phyloP scores from a whole-genome alignment of 2,888 invertebrate species.

The Agonopterix subpropinquella region DNA sequence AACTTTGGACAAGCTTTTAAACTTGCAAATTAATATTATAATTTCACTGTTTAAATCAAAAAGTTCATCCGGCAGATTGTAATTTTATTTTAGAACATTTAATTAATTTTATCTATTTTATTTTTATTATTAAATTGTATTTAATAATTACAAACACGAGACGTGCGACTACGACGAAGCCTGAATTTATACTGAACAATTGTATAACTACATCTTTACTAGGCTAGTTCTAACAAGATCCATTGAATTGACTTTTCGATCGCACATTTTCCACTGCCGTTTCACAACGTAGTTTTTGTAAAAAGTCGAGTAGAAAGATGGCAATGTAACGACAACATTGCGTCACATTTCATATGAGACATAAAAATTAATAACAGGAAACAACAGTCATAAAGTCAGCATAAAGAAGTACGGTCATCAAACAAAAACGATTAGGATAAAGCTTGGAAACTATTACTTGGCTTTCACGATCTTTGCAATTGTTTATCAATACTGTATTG shows the following conservation, averaged over 20 bases:
- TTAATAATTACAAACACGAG: not conserved
- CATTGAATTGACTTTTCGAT: slow-evolving; percentile 12
- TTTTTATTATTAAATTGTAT: no score
- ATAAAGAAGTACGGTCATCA: slow-evolving; percentile 42
- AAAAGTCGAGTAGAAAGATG: slow-evolving; percentile 13
- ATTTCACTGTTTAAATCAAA: no score
- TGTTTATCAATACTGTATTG: no score
- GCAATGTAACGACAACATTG: slow-evolving; percentile 19
- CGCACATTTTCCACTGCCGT: slow-evolving; percentile 16
- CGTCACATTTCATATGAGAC: slow-evolving; percentile 3
- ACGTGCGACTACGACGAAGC: slow-evolving; percentile 39
- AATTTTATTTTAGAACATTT: no score
- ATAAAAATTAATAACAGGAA: slow-evolving; percentile 33
- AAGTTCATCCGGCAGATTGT: no score
- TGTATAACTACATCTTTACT: slow-evolving; percentile 20
- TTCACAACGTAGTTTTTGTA: no score
- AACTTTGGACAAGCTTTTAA: no score
- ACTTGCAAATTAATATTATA: no score
- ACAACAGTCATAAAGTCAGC: slow-evolving; percentile 37
- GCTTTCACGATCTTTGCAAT: no score
- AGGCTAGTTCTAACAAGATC: slow-evolving; percentile 17
- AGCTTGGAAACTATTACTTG: slow-evolving; percentile 23
- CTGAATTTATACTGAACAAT: slow-evolving; percentile 50
- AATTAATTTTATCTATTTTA: no score
- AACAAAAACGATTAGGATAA: slow-evolving; percentile 37